Percentiles rank a stretch among this genome's conserved stretches.
Evolutionary conservation across 2,888 invertebrate genomes (phyloP).

Genomic region (Pyrochroa serraticornis): DNA sequence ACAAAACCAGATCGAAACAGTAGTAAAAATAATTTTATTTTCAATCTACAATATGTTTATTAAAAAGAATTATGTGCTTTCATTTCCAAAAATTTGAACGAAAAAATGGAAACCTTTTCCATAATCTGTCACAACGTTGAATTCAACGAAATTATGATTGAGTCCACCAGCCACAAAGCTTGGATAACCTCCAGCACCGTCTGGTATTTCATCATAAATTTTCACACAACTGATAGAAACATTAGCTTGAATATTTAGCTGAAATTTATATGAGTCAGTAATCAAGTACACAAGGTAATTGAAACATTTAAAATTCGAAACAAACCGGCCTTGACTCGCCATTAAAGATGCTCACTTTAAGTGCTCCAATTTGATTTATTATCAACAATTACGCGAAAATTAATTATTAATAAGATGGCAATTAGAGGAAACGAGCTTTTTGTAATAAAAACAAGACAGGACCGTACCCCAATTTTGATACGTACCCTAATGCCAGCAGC

Average conservation of each 20-base stretch:
- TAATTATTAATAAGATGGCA: conserved; percentile 16
- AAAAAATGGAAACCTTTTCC: conserved; percentile 60
- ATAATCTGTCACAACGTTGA: conserved; percentile 55
- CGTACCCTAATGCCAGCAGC: conserved; percentile 51
- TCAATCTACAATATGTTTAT: neutral
- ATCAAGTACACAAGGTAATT: too few relatives aligned
- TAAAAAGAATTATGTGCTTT: neutral
- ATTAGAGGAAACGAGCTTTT: conserved; percentile 6
- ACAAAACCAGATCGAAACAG: neutral
- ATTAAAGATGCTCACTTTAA: conserved; percentile 6
- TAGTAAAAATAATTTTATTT: neutral
- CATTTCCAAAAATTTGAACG: conserved; percentile 56
- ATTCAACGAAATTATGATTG: conserved; percentile 55
- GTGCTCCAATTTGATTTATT: conserved; percentile 7
- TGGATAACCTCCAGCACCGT: conserved; percentile 50
- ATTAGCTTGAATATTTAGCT: conserved; percentile 55
- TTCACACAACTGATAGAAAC: conserved; percentile 57
- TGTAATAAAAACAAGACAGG: neutral
- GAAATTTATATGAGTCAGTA: conserved; percentile 32
- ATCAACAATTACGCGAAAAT: conserved; percentile 9
- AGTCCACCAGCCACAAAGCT: conserved; percentile 55
- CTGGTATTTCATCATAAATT: conserved; percentile 50
- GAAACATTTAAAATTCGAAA: neutral
- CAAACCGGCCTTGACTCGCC: conserved; percentile 9
- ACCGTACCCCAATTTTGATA: conserved; percentile 9